Base-by-base conservation (phyloP, 2,888 invertebrate genomes). In the Sclerodermus sp. region DNA sequence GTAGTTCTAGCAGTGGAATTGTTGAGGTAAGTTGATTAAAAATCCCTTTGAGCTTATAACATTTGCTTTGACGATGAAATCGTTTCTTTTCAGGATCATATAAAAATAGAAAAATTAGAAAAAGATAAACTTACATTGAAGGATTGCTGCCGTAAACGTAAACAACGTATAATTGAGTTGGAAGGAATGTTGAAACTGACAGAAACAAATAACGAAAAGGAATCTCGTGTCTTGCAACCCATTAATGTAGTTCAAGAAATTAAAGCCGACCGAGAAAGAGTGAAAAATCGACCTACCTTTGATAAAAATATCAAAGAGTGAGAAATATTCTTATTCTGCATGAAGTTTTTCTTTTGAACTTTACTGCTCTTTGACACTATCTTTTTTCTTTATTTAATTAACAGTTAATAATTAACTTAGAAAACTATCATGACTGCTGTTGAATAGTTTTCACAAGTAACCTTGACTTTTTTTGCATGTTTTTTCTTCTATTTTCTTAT, bases 51-150 rank as follows among this genome's bases (percentile, higher is more conserved):
- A 36, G 36, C 14, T 42, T 17, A 30, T 31, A 18, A 29, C 18
- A 13, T 38, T 37, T 29, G n/a, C n/a, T n/a, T n/a, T n/a, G n/a
- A n/a, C n/a, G n/a, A n/a, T 47, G 12, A 39, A 2, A 6, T 38
- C 10, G n/a, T 49, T 47, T 53, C 17, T 47, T 71, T 73, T n/a
- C 74, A 83, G 83, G 81, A 80, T 51, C 81, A 82, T 67, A 78
- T 81, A 59, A 81, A 80, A 64, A 80, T 83, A 55, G 73, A 79
- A 41, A 82, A 81, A 68, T 66, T 83, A 12, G 82, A 82, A 66
- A 82, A 78, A 51, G 78, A 81, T 1, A 82, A 82, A 38, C 73
- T 76, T 0, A 78, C 79, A 41, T 71, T 84, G 42, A 76, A 82
- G 14, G 73, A 69, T 3, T 66, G 82, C 23, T 84, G 82, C 58